Base-by-base conservation (phyloP, 2,888 invertebrate species). In the Criorhina ranunculi region DNA sequence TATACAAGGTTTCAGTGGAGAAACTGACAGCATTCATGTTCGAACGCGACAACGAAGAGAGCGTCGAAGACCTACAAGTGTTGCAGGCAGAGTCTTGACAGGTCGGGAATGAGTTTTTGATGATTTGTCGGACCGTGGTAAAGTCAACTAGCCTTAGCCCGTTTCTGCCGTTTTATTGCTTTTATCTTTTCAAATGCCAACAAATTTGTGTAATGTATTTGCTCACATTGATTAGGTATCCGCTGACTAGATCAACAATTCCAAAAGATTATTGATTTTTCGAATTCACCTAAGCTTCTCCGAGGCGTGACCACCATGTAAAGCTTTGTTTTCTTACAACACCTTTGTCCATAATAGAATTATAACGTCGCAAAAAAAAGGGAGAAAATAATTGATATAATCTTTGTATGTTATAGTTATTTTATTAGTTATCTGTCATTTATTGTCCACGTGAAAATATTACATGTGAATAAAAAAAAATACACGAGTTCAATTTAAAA, bases 361-460 rank as follows among this genome's bases (percentile, higher is more conserved):
- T 11, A 24, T 24, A 49, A 49, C 49, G 49, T n/a, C 49, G 49
- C 49, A 49, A 49, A 49, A 44, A 17, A 44, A 8, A 8, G 6
- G 8, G 8, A 24, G 8, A 17, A 24, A 24, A 24, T 24, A 24
- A 8, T 17, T 8, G 44, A 44, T 44, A 44, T 17, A 9, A 44
- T 44, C 44, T 44, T 44, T 1, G 8, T 17, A n/a, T n/a, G n/a
- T n/a, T n/a, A n/a, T n/a, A n/a, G n/a, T n/a, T n/a, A n/a, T n/a
- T n/a, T n/a, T n/a, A n/a, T n/a, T n/a, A 15, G 17, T 17, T 44
- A 44, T 44, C 44, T 17, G 44, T 17, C 44, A 44, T 15, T 17
- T 15, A 17, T 44, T 44, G 17, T 1, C 15, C 44, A 44, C 44
- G 44, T 44, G 44, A 44, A 44, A 44, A 42, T 42, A 7, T 42